phyloP scores from a whole-genome alignment of 2,797 vertebrate species.

The Acanthurus lineatus region DNA sequence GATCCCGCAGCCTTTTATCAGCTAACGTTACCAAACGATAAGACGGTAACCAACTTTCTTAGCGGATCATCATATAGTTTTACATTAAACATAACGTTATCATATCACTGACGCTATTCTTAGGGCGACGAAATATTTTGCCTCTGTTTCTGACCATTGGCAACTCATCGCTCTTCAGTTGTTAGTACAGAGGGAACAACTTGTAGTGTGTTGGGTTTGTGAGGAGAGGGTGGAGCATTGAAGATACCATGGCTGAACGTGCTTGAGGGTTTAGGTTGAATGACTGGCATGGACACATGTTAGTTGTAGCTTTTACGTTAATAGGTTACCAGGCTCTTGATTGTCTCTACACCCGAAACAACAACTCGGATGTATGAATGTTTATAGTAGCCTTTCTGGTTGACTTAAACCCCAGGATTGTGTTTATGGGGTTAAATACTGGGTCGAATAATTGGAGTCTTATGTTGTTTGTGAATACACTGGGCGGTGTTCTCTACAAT shows the following conservation, averaged over 20 bases:
- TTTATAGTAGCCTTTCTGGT: too few species aligned
- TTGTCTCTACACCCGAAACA: too few species aligned
- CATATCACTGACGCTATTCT: background rate
- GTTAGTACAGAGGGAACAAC: background rate
- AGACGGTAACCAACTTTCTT: background rate
- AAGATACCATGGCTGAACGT: background rate
- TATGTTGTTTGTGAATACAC: background rate
- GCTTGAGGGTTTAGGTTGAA: background rate
- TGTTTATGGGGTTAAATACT: background rate
- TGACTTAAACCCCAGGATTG: rapidly evolving
- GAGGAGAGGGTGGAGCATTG: slow-evolving; percentile 12
- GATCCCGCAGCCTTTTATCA: background rate
- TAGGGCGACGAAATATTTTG: rapidly evolving
- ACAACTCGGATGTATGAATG: too few species aligned
- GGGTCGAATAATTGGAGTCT: background rate
- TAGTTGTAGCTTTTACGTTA: background rate
- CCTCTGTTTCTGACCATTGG: too few species aligned
- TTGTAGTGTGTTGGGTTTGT: background rate
- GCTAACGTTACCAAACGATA: background rate
- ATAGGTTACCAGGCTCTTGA: too few species aligned
- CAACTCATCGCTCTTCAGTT: background rate
- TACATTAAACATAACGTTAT: rapidly evolving
- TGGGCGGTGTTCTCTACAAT: background rate
- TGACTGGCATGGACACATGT: slow-evolving; percentile 43
- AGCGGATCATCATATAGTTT: background rate